These are phyloP conservation scores for Spodoptera litura DNA, from an alignment of 1,140 invertebrate species.

Conservation along the genomic window DNA sequence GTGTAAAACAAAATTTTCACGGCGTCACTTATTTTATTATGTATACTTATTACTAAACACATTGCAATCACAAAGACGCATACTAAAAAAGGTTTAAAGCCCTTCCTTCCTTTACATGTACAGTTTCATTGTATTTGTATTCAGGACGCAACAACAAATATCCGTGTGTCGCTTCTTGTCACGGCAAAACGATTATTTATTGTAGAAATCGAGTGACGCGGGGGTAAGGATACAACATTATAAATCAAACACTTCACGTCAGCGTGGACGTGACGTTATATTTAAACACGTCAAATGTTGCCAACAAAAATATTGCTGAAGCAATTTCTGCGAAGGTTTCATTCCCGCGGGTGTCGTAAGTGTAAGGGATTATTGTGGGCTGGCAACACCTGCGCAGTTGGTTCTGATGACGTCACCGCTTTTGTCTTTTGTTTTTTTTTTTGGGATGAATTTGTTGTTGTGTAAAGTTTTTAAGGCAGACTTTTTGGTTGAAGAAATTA, in stretches of 20 bases:
- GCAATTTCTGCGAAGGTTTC: conserved; percentile 25
- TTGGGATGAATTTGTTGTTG: not conserved
- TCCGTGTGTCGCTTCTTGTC: conserved; percentile 60
- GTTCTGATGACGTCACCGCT: conserved; percentile 15
- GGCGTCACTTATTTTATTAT: too few species aligned
- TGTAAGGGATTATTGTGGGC: conserved; percentile 38
- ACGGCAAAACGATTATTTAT: conserved; percentile 72
- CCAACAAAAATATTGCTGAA: conserved; percentile 39
- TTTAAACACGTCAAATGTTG: conserved; percentile 33
- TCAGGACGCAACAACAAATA: conserved; percentile 68
- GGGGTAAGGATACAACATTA: conserved; percentile 67
- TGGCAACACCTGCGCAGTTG: not conserved
- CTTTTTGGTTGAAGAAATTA: too few species aligned
- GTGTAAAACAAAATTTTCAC: too few species aligned
- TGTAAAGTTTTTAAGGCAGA: not conserved
- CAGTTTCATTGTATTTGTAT: conserved; percentile 52
- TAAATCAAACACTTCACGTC: conserved; percentile 67
- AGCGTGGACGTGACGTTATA: conserved; percentile 47
- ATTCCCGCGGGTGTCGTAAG: conserved; percentile 36
- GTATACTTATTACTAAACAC: too few species aligned
- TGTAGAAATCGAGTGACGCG: conserved; percentile 74
- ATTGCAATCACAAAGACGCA: too few species aligned
- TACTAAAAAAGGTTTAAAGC: too few species aligned
- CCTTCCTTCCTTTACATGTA: not conserved
- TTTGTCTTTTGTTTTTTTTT: conserved; percentile 2